phyloP scores from a whole-genome alignment of 1,140 invertebrate species.

The Monomorium pharaonis region DNA sequence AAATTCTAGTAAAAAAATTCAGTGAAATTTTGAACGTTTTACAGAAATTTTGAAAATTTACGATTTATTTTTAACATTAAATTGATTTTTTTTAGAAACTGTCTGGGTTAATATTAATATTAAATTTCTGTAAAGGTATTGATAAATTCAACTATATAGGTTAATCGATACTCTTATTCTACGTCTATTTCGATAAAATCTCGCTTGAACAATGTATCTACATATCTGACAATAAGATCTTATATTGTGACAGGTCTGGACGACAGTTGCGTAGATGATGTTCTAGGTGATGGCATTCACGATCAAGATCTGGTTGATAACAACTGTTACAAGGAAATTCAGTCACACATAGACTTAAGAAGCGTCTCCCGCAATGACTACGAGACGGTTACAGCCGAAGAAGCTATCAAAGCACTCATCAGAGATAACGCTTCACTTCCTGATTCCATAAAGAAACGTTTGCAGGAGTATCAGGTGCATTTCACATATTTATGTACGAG shows the following conservation, averaged over 20 bases:
- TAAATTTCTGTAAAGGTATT: background rate
- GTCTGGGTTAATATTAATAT: too few species aligned
- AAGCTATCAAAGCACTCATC: slow-evolving; percentile 84
- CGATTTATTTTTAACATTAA: too few species aligned
- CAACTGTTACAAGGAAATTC: slow-evolving; percentile 81
- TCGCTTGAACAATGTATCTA: background rate
- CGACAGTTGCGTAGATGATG: slow-evolving; percentile 83
- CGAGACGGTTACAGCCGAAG: slow-evolving; percentile 75
- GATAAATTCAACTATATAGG: background rate
- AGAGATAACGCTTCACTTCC: slow-evolving; percentile 86
- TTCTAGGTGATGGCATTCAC: slow-evolving; percentile 84
- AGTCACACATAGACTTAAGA: slow-evolving; percentile 79
- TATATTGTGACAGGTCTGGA: slow-evolving; percentile 76
- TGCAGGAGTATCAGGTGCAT: slow-evolving; percentile 80
- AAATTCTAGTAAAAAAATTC: too few species aligned
- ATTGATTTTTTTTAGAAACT: too few species aligned
- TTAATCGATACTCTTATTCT: background rate
- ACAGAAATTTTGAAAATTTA: too few species aligned
- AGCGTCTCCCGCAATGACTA: slow-evolving; percentile 70
- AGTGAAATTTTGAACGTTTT: too few species aligned
- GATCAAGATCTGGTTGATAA: slow-evolving; percentile 84
- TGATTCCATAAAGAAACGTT: slow-evolving; percentile 82
- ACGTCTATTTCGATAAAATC: background rate
- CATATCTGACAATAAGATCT: slow-evolving; percentile 5
- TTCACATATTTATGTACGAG: background rate